phyloP scores from a whole-genome alignment of 2,113 vertebrate species.

The Nothobranchius kuhntae region DNA sequence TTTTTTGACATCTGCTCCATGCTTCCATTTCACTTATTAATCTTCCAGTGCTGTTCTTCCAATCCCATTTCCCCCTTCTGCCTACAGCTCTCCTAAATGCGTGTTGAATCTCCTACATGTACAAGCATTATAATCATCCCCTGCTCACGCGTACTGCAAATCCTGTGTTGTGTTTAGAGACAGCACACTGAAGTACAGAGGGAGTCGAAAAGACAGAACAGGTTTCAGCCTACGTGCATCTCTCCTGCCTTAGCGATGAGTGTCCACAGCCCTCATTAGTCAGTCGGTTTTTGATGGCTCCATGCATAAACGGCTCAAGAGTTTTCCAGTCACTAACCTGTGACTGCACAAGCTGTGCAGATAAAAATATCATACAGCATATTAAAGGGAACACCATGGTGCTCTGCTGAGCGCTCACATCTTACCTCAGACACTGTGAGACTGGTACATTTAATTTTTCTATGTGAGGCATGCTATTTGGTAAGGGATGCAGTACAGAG shows the following conservation, averaged over 20 bases:
- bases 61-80: background rate
- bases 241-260: background rate
- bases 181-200: background rate
- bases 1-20: conserved; percentile 19
- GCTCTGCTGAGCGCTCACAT: conserved; percentile 13
- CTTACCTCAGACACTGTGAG: background rate
- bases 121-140: conserved; percentile 3
- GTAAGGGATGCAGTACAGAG: background rate
- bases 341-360: conserved; percentile 10
- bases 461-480: background rate
- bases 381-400: conserved; percentile 19
- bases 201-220: background rate
- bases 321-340: conserved; percentile 24
- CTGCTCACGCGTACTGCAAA: conserved; percentile 7
- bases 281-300: conserved; percentile 7
- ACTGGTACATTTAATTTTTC: too few relatives aligned
- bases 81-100: background rate
- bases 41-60: background rate
- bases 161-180: conserved; percentile 15
- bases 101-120: background rate
- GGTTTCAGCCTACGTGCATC: background rate
- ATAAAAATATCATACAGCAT: conserved; percentile 22
- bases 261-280: conserved; percentile 28
- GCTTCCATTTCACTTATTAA: background rate
- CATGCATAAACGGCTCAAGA: background rate